These are phyloP conservation scores for Muscicapa striata DNA, from an alignment of 2,797 vertebrate genomes.

Conservation along the genomic window DNA sequence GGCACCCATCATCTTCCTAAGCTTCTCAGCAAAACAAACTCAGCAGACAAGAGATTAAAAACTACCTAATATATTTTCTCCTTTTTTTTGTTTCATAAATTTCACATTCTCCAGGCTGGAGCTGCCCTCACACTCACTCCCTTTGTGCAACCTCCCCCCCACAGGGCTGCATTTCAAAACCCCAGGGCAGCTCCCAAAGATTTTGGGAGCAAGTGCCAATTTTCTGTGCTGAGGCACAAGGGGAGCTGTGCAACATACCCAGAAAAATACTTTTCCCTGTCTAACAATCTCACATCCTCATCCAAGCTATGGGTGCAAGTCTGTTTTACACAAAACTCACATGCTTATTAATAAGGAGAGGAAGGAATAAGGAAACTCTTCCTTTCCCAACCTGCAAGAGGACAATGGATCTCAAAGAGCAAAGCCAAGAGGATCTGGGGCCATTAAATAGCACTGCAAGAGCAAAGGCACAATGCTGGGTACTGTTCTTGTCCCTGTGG, in stretches of 20 bases:
- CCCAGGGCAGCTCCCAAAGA: neutral
- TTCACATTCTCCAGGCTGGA: neutral
- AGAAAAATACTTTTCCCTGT: neutral
- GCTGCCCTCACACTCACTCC: neutral
- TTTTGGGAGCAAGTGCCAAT: neutral
- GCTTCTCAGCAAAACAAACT: neutral
- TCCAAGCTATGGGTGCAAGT: fast-evolving
- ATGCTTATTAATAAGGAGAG: neutral
- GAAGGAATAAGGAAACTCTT: neutral
- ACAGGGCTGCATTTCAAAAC: neutral
- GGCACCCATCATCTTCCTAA: neutral
- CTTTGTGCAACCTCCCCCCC: neutral
- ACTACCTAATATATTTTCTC: neutral
- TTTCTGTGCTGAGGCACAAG: neutral
- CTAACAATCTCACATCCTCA: neutral
- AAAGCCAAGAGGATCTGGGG: neutral
- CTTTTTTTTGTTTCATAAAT: neutral
- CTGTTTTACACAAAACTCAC: fast-evolving
- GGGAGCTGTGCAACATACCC: fast-evolving
- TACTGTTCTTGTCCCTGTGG: neutral
- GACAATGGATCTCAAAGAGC: neutral
- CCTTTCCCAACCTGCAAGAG: neutral
- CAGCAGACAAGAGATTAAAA: neutral
- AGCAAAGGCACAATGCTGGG: neutral
- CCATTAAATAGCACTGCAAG: neutral